Evolutionary conservation across 2,888 invertebrate species (phyloP), one percentile per base, ranked within the genome.

Genomic region (Thyatira batis): DNA sequence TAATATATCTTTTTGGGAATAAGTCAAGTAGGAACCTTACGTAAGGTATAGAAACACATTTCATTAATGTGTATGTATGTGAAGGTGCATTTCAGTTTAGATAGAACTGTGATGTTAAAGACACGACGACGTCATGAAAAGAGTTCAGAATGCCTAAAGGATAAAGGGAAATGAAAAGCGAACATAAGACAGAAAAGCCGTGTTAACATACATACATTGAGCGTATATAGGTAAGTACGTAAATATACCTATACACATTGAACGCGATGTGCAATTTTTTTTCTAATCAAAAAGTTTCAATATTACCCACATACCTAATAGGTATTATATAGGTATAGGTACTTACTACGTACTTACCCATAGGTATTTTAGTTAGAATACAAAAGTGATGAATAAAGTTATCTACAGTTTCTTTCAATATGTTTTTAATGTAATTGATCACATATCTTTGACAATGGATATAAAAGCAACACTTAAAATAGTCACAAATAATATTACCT

Each of bases 81-180:
- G n/a, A n/a, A 6, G 3, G 13, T 13, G 13, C 8, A 33, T 33
- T 33, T 33, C 13, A 33, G 39, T 39, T n/a, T 39, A 39, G 51
- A 53, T 27, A 27, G 39, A 46, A 51, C 49, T 17, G 39, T 39
- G 39, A 39, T 17, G 39, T 39, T 39, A 39, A 39, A 39, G 39
- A 17, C 52, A 54, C 51, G 33, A 49, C 39, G 43, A 11, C 33
- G 49, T 20, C 49, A 54, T 62, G 57, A 62, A 62, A 62, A 57
- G 59, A 56, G 56, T 51, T 50, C 49, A 49, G 54, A 58, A 56
- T 55, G 54, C 60, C 45, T 28, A 21, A 39, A 39, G 55, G 46
- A 55, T 55, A 55, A 52, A 55, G 52, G 50, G 52, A 50, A 59
- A 54, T 59, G 56, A 52, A 56, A 59, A 49, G 56, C 50, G 39